Conservation (phyloP, 2,888 invertebrate species). For the Agrotis puta region DNA sequence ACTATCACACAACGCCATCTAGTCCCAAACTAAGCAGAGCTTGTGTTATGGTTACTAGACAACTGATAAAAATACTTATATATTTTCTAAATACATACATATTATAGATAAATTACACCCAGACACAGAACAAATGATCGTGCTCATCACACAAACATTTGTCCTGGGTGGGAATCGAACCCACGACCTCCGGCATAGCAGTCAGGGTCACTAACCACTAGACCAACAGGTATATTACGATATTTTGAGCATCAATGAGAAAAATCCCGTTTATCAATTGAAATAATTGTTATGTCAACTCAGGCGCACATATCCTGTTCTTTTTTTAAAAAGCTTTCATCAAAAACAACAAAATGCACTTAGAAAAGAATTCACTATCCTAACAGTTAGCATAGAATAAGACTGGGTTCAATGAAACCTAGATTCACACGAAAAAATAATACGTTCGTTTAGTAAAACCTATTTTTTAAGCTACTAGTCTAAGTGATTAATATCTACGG, state of each 20-base stretch:
- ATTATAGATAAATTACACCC: too few relatives aligned
- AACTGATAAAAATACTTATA: too few relatives aligned
- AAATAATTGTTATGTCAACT: not conserved
- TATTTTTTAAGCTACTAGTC: slow-evolving; percentile 18
- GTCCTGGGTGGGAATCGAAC: too few relatives aligned
- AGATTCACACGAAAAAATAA: slow-evolving; percentile 51
- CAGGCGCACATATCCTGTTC: slow-evolving; percentile 18
- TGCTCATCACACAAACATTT: too few relatives aligned
- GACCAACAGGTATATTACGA: too few relatives aligned
- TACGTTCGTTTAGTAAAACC: slow-evolving; percentile 42
- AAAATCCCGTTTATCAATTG: not conserved
- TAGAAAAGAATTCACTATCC: slow-evolving; percentile 8
- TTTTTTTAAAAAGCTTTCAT: not conserved
- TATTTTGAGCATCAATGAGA: not conserved
- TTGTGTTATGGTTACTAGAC: too few relatives aligned
- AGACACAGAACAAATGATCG: too few relatives aligned
- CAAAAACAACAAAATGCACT: slow-evolving; percentile 28
- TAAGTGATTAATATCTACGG: slow-evolving; percentile 28
- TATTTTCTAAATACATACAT: too few relatives aligned
- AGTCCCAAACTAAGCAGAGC: too few relatives aligned
- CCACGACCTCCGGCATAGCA: too few relatives aligned
- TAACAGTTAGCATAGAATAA: slow-evolving; percentile 30
- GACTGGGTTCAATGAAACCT: slow-evolving; percentile 47
- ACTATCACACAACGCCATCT: too few relatives aligned
- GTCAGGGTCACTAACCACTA: too few relatives aligned